phyloP scores from a whole-genome alignment of 1,140 invertebrate species.

The Drosophila pandora region DNA sequence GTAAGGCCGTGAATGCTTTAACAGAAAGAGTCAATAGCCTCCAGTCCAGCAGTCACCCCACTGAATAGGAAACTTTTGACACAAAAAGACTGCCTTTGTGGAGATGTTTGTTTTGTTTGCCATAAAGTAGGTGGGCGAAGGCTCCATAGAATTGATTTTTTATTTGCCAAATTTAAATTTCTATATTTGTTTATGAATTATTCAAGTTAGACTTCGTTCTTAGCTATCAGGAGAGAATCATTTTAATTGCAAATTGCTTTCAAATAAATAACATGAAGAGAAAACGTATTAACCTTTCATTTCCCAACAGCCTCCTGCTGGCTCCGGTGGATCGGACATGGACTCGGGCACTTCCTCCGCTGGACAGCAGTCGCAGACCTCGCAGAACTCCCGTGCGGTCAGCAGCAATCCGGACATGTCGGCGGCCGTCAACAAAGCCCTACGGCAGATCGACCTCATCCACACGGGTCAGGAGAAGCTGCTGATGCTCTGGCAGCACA shows the following conservation, averaged over 20 bases:
- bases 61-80: background rate
- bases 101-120: constrained; percentile 14
- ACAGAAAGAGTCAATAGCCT: constrained; percentile 38
- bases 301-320: constrained; percentile 30
- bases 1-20: background rate
- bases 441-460: constrained; percentile 92
- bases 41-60: constrained; percentile 11
- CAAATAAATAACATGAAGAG: background rate
- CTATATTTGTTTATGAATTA: background rate
- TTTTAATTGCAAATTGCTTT: constrained; percentile 5
- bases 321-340: constrained; percentile 57
- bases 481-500: constrained; percentile 96
- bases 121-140: background rate
- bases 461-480: constrained; percentile 95
- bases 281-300: background rate
- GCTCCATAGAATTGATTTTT: constrained; percentile 2
- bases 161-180: background rate
- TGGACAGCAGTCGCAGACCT: constrained; percentile 45
- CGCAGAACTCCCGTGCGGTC: constrained; percentile 47
- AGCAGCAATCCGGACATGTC: constrained; percentile 88
- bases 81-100: constrained; percentile 1
- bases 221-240: background rate
- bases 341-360: constrained; percentile 73
- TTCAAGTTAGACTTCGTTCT: background rate
- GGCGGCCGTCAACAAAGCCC: constrained; percentile 87